Conservation (phyloP, 2,888 invertebrate species). For the Petrolisthes manimaculis region DNA sequence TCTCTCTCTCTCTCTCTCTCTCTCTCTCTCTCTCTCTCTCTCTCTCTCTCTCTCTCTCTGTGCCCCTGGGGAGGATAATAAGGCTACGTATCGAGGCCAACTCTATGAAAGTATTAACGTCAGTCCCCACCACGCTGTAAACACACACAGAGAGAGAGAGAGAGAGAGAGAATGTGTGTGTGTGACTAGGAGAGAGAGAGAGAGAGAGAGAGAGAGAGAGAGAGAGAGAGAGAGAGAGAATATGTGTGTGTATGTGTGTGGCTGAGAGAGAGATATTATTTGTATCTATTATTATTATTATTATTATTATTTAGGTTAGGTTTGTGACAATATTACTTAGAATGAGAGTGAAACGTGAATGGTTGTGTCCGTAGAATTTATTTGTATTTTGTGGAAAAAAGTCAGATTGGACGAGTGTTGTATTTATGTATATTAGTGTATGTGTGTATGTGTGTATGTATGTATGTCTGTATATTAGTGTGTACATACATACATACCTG, state of each 20-base stretch:
- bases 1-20: slow-evolving; percentile 27
- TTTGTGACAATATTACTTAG: too few relatives aligned
- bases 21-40: slow-evolving; percentile 22
- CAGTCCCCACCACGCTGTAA: not conserved
- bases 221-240: slow-evolving; percentile 20
- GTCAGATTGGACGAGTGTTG: too few relatives aligned
- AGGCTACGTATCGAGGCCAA: too few relatives aligned
- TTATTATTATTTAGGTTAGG: too few relatives aligned
- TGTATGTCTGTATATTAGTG: not conserved
- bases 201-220: slow-evolving; percentile 19
- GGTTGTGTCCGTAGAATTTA: too few relatives aligned
- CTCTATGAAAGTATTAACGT: slow-evolving; percentile 5
- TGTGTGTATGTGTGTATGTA: slow-evolving; percentile 12
- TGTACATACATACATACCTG: too few relatives aligned
- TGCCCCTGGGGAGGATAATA: not conserved
- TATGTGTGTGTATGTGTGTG: too few relatives aligned
- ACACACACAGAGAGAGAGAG: not conserved
- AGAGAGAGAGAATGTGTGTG: not conserved
- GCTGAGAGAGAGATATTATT: too few relatives aligned
- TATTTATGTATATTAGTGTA: too few relatives aligned
- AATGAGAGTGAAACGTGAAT: too few relatives aligned
- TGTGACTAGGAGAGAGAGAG: slow-evolving; percentile 5
- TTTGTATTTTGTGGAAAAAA: too few relatives aligned
- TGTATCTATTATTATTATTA: too few relatives aligned
- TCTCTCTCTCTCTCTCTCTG: not conserved